Conservation (phyloP, 2,888 invertebrate genomes). For the Isotomurus palustris region DNA sequence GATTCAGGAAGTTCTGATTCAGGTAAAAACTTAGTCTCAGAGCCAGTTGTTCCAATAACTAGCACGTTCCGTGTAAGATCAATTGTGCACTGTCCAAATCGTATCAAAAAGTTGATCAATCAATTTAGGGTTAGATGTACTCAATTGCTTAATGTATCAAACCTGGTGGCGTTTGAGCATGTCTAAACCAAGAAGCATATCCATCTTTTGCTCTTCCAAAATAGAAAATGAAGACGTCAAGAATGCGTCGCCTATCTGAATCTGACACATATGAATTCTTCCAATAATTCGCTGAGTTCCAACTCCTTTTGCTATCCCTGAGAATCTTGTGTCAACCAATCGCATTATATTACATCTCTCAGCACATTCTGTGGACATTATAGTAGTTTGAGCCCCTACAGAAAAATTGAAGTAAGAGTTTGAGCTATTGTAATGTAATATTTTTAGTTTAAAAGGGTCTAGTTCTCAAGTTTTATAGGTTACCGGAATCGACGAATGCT, state of each 20-base stretch:
- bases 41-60: slow-evolving; percentile 89
- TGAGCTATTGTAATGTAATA: too few relatives aligned
- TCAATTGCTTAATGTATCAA: slow-evolving; percentile 7
- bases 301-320: slow-evolving; percentile 94
- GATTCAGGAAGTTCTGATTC: slow-evolving; percentile 69
- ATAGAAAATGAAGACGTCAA: slow-evolving; percentile 95
- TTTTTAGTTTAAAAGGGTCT: background rate
- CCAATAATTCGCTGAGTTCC: slow-evolving; percentile 95
- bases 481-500: slow-evolving; percentile 95
- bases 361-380: slow-evolving; percentile 95
- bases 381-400: slow-evolving; percentile 87
- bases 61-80: slow-evolving; percentile 83
- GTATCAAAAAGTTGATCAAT: slow-evolving; percentile 5
- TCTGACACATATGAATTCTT: slow-evolving; percentile 93
- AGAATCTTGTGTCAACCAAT: slow-evolving; percentile 71
- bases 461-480: background rate
- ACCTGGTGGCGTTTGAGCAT: slow-evolving; percentile 96
- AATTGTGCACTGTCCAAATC: slow-evolving; percentile 68
- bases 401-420: too few relatives aligned
- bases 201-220: slow-evolving; percentile 94
- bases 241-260: slow-evolving; percentile 90
- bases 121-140: background rate
- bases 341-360: slow-evolving; percentile 89
- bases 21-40: slow-evolving; percentile 79
- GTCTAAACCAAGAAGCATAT: slow-evolving; percentile 94